phyloP scores from a whole-genome alignment of 2,113 vertebrate genomes.

The Odontophorus gujanensis region DNA sequence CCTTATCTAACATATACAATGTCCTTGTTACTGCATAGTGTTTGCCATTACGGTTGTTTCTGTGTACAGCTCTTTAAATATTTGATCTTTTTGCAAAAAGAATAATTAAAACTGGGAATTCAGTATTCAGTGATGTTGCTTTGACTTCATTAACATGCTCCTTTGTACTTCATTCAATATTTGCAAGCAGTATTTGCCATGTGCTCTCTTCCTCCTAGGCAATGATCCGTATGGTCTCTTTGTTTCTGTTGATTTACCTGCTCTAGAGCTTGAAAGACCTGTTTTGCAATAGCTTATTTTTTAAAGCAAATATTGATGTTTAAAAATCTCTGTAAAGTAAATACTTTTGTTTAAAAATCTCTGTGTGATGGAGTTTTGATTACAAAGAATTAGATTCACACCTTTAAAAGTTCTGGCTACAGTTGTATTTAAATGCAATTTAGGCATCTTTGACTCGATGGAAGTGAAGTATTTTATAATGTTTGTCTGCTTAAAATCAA shows the following conservation, averaged over 20 bases:
- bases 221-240: background rate
- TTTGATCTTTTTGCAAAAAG: background rate
- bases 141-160: conserved; percentile 11
- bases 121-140: background rate
- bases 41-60: background rate
- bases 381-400: background rate
- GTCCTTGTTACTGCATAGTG: background rate
- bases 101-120: background rate
- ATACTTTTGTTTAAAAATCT: background rate
- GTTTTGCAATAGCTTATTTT: background rate
- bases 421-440: background rate
- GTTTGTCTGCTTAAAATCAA: conserved; percentile 6
- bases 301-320: background rate
- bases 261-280: background rate
- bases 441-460: background rate
- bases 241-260: background rate
- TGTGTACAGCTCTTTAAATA: background rate
- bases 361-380: background rate
- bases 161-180: background rate
- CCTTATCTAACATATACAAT: background rate
- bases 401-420: background rate
- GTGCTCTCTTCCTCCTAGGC: background rate
- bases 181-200: background rate
- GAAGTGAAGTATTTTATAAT: background rate
- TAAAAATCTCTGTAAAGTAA: background rate